Percentiles rank a stretch among this genome's conserved stretches.
These are phyloP conservation scores for Panagrolaimus sp. DNA, from an alignment of 1,140 invertebrate species.

Conservation along the genomic window DNA sequence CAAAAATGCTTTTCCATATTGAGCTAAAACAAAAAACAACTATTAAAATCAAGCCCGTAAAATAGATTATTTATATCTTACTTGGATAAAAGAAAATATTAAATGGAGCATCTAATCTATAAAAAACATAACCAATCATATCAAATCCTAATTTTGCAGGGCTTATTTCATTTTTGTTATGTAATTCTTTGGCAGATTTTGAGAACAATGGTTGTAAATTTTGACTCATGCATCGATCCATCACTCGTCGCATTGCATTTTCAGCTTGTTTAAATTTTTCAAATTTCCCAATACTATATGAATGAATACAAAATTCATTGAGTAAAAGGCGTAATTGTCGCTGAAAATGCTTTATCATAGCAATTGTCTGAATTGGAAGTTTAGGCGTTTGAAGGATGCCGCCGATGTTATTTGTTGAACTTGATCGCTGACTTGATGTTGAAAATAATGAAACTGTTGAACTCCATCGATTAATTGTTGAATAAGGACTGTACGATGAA, in stretches of 20 bases:
- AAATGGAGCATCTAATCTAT: conserved; percentile 2
- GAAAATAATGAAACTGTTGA: conserved; percentile 10
- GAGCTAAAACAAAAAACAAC: no score
- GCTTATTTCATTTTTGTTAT: background rate
- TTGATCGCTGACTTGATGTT: conserved; percentile 2
- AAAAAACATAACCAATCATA: conserved; percentile 13
- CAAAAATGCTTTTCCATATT: no score
- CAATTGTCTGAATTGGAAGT: background rate
- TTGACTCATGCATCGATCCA: background rate
- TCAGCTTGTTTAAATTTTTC: conserved; percentile 6
- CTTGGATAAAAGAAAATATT: background rate
- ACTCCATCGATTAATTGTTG: conserved; percentile 13
- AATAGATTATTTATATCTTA: background rate
- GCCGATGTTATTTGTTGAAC: no score
- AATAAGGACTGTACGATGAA: background rate
- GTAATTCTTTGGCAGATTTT: background rate
- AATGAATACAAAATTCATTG: conserved; percentile 11
- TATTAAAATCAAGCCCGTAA: no score
- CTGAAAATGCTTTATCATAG: conserved; percentile 11
- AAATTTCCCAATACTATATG: background rate
- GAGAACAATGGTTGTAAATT: background rate
- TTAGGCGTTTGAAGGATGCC: background rate
- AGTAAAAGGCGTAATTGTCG: conserved; percentile 1
- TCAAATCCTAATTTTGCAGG: conserved; percentile 5
- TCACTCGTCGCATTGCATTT: background rate